Conservation (phyloP, 1,140 invertebrate genomes). For the Ctenoplectra terminalis region DNA sequence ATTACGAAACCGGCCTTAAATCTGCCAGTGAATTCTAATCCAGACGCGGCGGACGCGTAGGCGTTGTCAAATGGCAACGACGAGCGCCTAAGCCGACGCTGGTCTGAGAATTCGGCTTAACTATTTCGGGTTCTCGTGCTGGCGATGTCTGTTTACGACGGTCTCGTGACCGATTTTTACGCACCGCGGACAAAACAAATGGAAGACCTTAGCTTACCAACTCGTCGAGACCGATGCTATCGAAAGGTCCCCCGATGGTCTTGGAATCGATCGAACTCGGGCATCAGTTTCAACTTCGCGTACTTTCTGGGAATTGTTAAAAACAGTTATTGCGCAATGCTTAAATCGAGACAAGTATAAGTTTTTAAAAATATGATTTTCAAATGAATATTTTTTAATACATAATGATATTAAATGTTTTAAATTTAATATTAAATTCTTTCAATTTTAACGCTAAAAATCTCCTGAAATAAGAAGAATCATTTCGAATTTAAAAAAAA, state of each 20-base stretch:
- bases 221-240: neutral
- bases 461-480: too few relatives aligned
- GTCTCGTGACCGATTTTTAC: conserved; percentile 53
- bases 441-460: too few relatives aligned
- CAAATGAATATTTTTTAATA: neutral
- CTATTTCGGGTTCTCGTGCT: conserved; percentile 55
- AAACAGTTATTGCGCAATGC: neutral
- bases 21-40: conserved; percentile 54
- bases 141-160: conserved; percentile 40
- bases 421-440: too few relatives aligned
- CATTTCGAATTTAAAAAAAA: too few relatives aligned
- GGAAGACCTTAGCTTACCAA: neutral
- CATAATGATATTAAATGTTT: too few relatives aligned
- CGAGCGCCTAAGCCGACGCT: conserved; percentile 49
- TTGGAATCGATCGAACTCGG: neutral
- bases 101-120: conserved; percentile 55
- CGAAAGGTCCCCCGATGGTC: neutral
- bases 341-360: too few relatives aligned
- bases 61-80: conserved; percentile 59
- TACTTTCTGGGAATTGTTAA: neutral
- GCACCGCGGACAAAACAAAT: neutral
- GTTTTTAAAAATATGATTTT: neutral
- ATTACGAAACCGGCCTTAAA: conserved; percentile 44
- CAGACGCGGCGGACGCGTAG: conserved; percentile 42
- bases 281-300: neutral